Evolutionary conservation across 2,888 invertebrate species (phyloP), one percentile per base, ranked within the genome.

Genomic region (Aplocera efformata): DNA sequence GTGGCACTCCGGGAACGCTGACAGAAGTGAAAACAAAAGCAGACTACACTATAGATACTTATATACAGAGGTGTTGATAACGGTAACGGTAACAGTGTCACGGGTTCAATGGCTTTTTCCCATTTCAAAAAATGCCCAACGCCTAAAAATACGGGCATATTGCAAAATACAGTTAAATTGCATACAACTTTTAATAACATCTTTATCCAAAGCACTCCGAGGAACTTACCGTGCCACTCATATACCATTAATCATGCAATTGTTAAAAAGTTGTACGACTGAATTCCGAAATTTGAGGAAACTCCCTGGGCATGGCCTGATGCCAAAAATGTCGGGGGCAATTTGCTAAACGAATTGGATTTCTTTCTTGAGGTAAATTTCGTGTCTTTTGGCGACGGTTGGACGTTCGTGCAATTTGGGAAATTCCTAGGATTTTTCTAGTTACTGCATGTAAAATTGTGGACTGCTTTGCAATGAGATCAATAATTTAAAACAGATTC

Each of bases 321-420:
- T 34, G 52, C 52, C 52, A 49, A 44, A 39, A 46, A 45, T 32
- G 38, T 33, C 36, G 28, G n/a, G 28, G 24, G 35, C 43, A 46
- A 20, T 43, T 41, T 36, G 9, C 32, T 46, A 24, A 36, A 32
- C 25, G 27, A 40, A 38, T 40, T 38, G 32, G 10, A 32, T 28
- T 39, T 36, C 33, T 39, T 47, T 50, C 21, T 38, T 21, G 8
- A 9, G 22, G 27, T 33, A 33, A 33, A 29, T 35, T 35, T 8
- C 30, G 13, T 29, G 44, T 35, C 42, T 41, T 39, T 25, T 32
- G 48, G 43, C 48, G 46, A 36, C 41, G 32, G 32, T 23, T 36
- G 28, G 42, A 7, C 35, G 10, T 10, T 32, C 32, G 36, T 36
- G 5, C 13, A 34, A 17, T 40, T 34, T 6, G n/a, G 10, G 10